phyloP scores from a whole-genome alignment of 1,140 invertebrate genomes.

The Fopius arisanus region DNA sequence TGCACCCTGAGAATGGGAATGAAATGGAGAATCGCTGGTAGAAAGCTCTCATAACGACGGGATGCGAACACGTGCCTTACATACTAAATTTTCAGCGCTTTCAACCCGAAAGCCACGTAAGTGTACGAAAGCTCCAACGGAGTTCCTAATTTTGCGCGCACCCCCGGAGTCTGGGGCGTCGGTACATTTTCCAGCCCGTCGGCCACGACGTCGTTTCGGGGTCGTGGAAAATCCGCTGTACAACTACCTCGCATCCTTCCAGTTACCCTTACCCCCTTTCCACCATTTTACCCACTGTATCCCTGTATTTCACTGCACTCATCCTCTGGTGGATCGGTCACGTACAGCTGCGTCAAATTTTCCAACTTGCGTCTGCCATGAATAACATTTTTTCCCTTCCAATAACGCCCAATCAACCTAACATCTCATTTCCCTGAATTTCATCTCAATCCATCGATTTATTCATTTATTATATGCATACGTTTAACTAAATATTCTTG shows the following conservation, averaged over 20 bases:
- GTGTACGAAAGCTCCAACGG: constrained; percentile 16
- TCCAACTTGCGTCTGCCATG: constrained; percentile 16
- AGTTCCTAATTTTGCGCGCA: constrained; percentile 24
- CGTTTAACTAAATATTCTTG: neutral
- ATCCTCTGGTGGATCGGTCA: constrained; percentile 3
- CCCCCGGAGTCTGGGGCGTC: constrained; percentile 9
- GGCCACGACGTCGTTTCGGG: constrained; percentile 27
- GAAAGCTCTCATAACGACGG: constrained; percentile 60
- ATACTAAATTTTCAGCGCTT: constrained; percentile 53
- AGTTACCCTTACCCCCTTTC: neutral
- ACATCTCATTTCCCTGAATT: neutral
- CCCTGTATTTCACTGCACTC: neutral
- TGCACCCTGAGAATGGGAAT: constrained; percentile 53
- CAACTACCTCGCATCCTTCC: neutral
- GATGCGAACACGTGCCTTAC: constrained; percentile 62
- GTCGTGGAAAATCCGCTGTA: constrained; percentile 20
- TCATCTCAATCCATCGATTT: neutral
- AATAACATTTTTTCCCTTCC: neutral
- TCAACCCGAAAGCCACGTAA: constrained; percentile 36
- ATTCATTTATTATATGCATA: neutral
- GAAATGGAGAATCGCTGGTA: constrained; percentile 53
- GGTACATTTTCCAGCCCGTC: constrained; percentile 32
- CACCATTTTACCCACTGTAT: neutral
- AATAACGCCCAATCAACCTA: neutral
- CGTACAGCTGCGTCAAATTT: constrained; percentile 15